These are phyloP conservation scores for Myotis davidii DNA, from an alignment of 2,113 vertebrate genomes.

Conservation along the genomic window DNA sequence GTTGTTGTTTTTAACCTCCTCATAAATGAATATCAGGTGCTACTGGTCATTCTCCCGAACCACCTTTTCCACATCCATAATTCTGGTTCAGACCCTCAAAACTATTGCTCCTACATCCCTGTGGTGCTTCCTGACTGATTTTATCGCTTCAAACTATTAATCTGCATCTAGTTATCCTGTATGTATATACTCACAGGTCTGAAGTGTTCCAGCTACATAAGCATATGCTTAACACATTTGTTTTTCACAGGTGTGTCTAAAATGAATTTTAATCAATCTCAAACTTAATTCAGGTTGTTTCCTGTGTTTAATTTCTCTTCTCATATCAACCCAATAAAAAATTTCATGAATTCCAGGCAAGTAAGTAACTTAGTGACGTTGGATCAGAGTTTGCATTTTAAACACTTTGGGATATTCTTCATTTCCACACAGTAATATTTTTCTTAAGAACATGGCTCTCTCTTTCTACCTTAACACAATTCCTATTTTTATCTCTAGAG, in stretches of 20 bases:
- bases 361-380: not conserved
- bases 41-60: not conserved
- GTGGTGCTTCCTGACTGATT: not conserved
- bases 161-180: not conserved
- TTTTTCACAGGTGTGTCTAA: not conserved
- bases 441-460: not conserved
- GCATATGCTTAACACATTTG: not conserved
- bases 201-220: not conserved
- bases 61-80: not conserved
- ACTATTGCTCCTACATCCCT: not conserved
- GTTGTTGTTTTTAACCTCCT: not conserved
- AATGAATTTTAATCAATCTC: not conserved
- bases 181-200: not conserved
- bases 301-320: not conserved
- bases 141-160: not conserved
- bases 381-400: not conserved
- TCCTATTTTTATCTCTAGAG: not conserved
- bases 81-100: not conserved
- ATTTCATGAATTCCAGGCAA: not conserved
- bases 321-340: not conserved
- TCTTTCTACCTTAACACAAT: not conserved
- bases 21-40: not conserved
- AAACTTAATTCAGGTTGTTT: not conserved
- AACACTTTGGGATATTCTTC: not conserved
- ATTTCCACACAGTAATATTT: not conserved